Base-by-base conservation (phyloP, 2,113 vertebrate genomes). In the Poicephalus meyeri region DNA sequence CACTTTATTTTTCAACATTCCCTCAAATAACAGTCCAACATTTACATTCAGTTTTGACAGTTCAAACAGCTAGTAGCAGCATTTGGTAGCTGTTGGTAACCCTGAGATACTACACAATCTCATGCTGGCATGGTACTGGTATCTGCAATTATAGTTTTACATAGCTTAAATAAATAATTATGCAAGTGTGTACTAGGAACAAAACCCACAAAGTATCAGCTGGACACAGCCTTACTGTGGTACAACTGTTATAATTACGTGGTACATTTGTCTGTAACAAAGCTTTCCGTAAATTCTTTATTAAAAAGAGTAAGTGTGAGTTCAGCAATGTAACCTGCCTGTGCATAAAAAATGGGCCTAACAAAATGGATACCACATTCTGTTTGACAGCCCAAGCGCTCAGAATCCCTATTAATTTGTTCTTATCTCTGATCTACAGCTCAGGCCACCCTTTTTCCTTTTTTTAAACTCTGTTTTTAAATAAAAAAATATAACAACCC, bases 81-180 rank as follows among this genome's bases (percentile, higher is more conserved):
- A 86, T 87, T 93, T 84, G 17, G 31, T 55, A 97, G 80, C 64
- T 94, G 41, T 55, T 93, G 50, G 60, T 78, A 96, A 83, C 72
- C 37, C 73, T 56, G 68, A 58, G 55, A 66, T 80, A 70, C 41
- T 53, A 68, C 39, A 72, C 1, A 2, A 70, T 29, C 44, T 82
- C 74, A 69, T 25, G 78, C 74, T 89, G 66, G 35, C 58, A 80
- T 23, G 10, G 23, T 58, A 58, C 28, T 65, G 16, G 26, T n/a
- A 72, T 60, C 73, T 89, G 49, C 78, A 89, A 83, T 80, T 91
- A 77, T 2, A 63, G n/a, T 77, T 79, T 88, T 66, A 85, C 58
- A 39, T 4, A 89, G 63, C 37, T 88, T 58, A 73, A 42, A 88
- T 33, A 89, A 89, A 58, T 70, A 76, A 89, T 50, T 69, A 41